phyloP scores from a whole-genome alignment of 2,797 vertebrate genomes.

The Iguana delicatissima region DNA sequence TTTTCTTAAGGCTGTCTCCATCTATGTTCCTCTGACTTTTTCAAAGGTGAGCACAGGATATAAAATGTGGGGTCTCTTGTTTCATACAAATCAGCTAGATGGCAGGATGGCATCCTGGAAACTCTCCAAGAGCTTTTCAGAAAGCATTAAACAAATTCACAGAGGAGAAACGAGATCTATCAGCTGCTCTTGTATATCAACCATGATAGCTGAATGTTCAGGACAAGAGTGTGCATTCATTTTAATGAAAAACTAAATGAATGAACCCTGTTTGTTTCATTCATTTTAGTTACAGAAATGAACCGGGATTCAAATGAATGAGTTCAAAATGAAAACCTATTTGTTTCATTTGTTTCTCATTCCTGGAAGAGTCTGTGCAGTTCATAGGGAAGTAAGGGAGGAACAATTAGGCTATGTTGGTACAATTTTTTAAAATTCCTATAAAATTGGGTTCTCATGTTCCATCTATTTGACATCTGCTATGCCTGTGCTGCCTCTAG shows the following conservation, averaged over 20 bases:
- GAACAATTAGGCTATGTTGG: neutral
- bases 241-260: neutral
- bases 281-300: conserved; percentile 8
- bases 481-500: neutral
- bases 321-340: neutral
- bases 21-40: neutral
- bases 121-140: neutral
- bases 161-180: neutral
- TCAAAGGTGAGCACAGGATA: neutral
- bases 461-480: neutral
- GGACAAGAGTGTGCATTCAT: neutral
- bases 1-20: neutral
- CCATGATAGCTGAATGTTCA: neutral
- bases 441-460: neutral
- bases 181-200: neutral
- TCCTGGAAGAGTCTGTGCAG: neutral
- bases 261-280: neutral
- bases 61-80: neutral
- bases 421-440: neutral
- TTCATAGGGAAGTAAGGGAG: neutral
- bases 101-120: neutral
- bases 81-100: neutral
- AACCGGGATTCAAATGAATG: neutral
- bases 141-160: neutral
- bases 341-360: neutral